Conservation (phyloP, 1,140 invertebrate species). For the Aphaenogaster ashmeadi region DNA sequence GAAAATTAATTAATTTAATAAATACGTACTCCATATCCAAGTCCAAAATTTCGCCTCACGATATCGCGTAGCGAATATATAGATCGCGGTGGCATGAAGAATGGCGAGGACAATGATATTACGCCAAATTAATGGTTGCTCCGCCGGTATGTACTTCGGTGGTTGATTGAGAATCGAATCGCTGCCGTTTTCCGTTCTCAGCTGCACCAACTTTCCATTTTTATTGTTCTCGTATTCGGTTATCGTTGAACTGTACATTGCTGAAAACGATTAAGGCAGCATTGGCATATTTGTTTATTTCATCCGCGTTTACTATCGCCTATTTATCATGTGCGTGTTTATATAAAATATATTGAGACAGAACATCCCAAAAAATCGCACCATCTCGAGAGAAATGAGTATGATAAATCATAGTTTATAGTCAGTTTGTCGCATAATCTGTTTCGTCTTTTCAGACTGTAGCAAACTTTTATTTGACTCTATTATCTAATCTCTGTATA, state of each 20-base stretch:
- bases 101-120: slow-evolving; percentile 81
- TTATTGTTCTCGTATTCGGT: slow-evolving; percentile 78
- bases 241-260: slow-evolving; percentile 80
- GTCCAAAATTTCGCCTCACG: slow-evolving; percentile 79
- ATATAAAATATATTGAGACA: background rate
- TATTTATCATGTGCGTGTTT: background rate
- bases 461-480: background rate
- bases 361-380: background rate
- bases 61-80: slow-evolving; percentile 73
- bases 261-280: background rate
- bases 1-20: slow-evolving; percentile 3
- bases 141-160: slow-evolving; percentile 38
- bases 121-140: slow-evolving; percentile 82
- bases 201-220: slow-evolving; percentile 49
- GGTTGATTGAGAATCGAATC: slow-evolving; percentile 66
- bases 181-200: slow-evolving; percentile 36
- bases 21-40: slow-evolving; percentile 83
- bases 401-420: background rate
- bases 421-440: background rate
- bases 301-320: background rate
- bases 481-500: background rate
- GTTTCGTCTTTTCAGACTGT: background rate
- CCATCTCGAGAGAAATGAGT: background rate
- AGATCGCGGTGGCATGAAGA: slow-evolving; percentile 80
- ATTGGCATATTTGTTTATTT: slow-evolving; percentile 24